phyloP scores from a whole-genome alignment of 2,888 invertebrate genomes.

The Ormyrus nitidulus region DNA sequence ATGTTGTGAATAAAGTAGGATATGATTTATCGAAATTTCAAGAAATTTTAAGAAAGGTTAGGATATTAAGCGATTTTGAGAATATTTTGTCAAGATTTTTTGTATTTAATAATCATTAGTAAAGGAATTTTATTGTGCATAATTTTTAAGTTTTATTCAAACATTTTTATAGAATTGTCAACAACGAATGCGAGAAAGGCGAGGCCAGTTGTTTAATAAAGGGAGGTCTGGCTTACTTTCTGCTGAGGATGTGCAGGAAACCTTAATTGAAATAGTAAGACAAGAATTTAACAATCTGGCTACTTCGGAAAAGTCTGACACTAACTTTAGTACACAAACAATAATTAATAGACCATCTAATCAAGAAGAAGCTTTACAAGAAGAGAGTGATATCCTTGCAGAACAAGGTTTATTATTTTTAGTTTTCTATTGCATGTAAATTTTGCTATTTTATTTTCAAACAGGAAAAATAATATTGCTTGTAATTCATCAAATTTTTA shows the following conservation, averaged over 20 bases:
- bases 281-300: constrained; percentile 65
- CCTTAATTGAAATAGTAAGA: constrained; percentile 67
- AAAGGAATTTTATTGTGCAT: no score
- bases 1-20: constrained; percentile 61
- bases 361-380: constrained; percentile 64
- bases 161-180: constrained; percentile 66
- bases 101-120: no score
- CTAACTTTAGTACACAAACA: constrained; percentile 33
- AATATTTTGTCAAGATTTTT: background rate
- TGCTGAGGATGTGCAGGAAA: constrained; percentile 60
- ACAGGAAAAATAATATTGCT: background rate
- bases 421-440: background rate
- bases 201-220: constrained; percentile 66
- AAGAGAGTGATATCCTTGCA: constrained; percentile 64
- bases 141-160: constrained; percentile 17
- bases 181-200: constrained; percentile 67
- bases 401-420: constrained; percentile 65
- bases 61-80: constrained; percentile 1
- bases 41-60: constrained; percentile 74
- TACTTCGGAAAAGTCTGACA: constrained; percentile 52
- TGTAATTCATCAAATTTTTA: background rate
- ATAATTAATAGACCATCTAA: constrained; percentile 57
- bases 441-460: constrained; percentile 1
- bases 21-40: constrained; percentile 72
- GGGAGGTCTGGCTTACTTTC: constrained; percentile 62